Conservation (phyloP, 1,140 invertebrate genomes). For the Subanguina moxae region DNA sequence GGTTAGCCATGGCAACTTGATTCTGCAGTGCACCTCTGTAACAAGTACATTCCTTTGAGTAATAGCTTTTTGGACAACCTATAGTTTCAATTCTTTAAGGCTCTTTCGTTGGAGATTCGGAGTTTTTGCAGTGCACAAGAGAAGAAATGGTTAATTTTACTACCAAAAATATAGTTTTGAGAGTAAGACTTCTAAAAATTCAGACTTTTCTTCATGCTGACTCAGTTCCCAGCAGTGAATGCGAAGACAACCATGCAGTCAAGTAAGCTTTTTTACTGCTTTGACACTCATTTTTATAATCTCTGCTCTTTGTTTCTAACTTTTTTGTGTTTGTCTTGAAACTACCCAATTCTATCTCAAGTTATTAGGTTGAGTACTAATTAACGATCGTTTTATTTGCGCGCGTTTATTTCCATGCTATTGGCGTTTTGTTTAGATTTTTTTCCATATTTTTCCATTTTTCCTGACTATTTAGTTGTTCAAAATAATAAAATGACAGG, state of each 20-base stretch:
- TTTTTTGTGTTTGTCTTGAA: no score
- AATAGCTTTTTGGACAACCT: slow-evolving; percentile 12
- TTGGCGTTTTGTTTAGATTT: no score
- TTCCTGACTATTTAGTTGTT: no score
- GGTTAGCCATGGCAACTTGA: slow-evolving; percentile 12
- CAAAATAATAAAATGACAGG: no score
- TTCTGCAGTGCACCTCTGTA: slow-evolving; percentile 32
- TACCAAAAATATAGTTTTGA: background rate
- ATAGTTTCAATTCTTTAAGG: slow-evolving; percentile 24
- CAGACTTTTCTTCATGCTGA: slow-evolving; percentile 30
- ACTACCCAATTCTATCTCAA: no score
- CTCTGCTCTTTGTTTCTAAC: no score
- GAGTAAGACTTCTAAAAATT: background rate
- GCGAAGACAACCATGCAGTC: slow-evolving; percentile 12
- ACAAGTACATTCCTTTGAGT: slow-evolving; percentile 21
- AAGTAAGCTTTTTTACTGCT: slow-evolving; percentile 21
- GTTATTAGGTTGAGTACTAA: no score
- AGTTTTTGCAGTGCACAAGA: slow-evolving; percentile 21
- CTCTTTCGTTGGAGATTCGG: slow-evolving; percentile 34
- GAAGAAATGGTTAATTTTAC: slow-evolving; percentile 24
- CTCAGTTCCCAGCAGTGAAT: background rate
- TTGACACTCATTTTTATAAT: no score
- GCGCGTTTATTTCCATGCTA: no score
- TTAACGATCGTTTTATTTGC: no score
- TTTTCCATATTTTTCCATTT: no score